Evolutionary conservation across 1,140 invertebrate species (phyloP), one percentile per base, ranked within the genome.

Genomic region (Caenorhabditis latens): DNA sequence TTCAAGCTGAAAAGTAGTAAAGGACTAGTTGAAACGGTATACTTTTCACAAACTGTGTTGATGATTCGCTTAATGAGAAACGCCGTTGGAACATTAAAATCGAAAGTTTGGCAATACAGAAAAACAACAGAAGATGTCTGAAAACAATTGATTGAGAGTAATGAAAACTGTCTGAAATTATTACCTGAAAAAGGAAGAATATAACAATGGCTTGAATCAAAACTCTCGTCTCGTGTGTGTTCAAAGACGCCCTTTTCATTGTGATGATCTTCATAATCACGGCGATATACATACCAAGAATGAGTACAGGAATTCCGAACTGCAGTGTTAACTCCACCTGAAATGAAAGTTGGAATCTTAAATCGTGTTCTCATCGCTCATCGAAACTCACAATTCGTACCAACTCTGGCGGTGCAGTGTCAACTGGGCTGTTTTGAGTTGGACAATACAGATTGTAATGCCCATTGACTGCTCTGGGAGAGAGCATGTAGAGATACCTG

Each of bases 101-200:
- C 4, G 0, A 40, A 14, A 32, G 9, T 63, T 24, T 63, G 61
- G 40, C 61, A 63, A 14, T 13, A 63, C 11, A 63, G 24, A 14
- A 63, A 63, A 32, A 63, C 61, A 24, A 14, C 9, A 9, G 61
- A 63, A 63, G 61, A 63, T 32, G 61, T 3, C 61, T 63, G 61
- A 5, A 63, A 63, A 63, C 40, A 32, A 24, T 32, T 13, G 13
- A 7, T 11, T 53, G 3, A 11, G 11, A 40, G 13, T 40, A 9
- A 0, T 11, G n/a, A 63, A 13, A 63, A 63, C 5, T 21, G 14
- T 6, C 6, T 32, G 32, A 8, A 46, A 32, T 32, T 32, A 43
- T 43, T 32, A 71, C 65, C 65, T 71, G 65, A n/a, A 71, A 71
- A 46, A 71, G 19, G 1, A 71, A 0, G 19, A 71, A 71, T n/a